Conservation (phyloP, 2,888 invertebrate genomes). For the Julus scanicus region DNA sequence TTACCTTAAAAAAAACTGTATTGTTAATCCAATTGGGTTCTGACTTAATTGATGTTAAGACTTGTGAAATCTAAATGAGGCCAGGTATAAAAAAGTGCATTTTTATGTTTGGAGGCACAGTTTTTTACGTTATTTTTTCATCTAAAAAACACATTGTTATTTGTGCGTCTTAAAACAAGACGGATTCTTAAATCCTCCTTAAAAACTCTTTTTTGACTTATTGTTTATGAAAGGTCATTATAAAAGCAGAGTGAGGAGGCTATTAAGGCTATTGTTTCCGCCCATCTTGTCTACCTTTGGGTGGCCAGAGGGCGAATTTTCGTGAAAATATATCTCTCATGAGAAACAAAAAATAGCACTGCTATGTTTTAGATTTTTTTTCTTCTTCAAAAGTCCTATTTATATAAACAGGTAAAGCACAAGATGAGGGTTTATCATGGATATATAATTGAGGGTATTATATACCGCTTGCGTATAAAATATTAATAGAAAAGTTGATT, state of each 20-base stretch:
- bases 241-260: background rate
- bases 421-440: background rate
- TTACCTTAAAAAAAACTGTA: background rate
- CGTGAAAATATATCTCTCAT: background rate
- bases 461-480: background rate
- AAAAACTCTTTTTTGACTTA: background rate
- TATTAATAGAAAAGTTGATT: slow-evolving; percentile 1
- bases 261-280: slow-evolving; percentile 20
- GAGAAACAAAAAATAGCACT: background rate
- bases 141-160: background rate
- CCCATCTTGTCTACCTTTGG: slow-evolving; percentile 12
- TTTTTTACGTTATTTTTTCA: background rate
- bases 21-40: slow-evolving; percentile 2
- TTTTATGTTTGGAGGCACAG: background rate
- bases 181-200: background rate
- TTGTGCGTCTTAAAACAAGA: slow-evolving; percentile 5
- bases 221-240: slow-evolving; percentile 13
- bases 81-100: background rate
- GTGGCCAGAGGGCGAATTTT: background rate
- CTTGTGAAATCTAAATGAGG: background rate
- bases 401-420: background rate
- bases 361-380: background rate
- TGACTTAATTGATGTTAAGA: background rate
- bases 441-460: background rate
- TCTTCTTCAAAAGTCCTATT: background rate